Percentiles rank a stretch among this genome's conserved stretches.
phyloP scores from a whole-genome alignment of 2,797 vertebrate species.

The Microcaecilia unicolor region DNA sequence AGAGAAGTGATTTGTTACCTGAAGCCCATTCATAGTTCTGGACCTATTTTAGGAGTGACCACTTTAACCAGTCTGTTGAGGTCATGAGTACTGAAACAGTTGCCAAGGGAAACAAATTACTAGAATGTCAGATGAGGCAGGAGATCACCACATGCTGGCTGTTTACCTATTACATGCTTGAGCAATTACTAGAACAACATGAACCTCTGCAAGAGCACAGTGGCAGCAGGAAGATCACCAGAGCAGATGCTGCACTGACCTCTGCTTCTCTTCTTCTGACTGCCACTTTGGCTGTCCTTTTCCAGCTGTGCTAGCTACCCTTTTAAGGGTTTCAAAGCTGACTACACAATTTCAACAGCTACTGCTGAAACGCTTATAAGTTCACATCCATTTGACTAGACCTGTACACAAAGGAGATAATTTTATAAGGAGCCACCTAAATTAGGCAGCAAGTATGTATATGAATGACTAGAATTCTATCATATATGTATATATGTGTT shows the following conservation, averaged over 20 bases:
- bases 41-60: conserved; percentile 10
- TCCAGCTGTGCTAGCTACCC: conserved; percentile 3
- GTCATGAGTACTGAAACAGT: conserved; percentile 32
- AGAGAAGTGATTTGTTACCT: neutral
- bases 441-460: too few species aligned
- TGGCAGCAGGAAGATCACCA: conserved; percentile 22
- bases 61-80: conserved; percentile 33
- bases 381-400: too few species aligned
- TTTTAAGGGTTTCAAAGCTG: conserved; percentile 14
- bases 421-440: too few species aligned
- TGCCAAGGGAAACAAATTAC: conserved; percentile 48
- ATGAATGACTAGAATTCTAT: too few species aligned
- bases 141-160: conserved; percentile 35
- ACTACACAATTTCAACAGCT: neutral
- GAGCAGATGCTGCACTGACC: conserved; percentile 38
- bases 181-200: conserved; percentile 32
- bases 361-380: neutral
- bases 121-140: conserved; percentile 30
- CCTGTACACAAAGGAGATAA: too few species aligned
- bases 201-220: conserved; percentile 21
- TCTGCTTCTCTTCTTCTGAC: conserved; percentile 6
- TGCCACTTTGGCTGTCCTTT: conserved; percentile 6
- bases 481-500: too few species aligned
- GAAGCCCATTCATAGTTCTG: fast-evolving
- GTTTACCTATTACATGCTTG: conserved; percentile 44